Conservation (phyloP, 2,888 invertebrate genomes). For the Nasonia oneida region DNA sequence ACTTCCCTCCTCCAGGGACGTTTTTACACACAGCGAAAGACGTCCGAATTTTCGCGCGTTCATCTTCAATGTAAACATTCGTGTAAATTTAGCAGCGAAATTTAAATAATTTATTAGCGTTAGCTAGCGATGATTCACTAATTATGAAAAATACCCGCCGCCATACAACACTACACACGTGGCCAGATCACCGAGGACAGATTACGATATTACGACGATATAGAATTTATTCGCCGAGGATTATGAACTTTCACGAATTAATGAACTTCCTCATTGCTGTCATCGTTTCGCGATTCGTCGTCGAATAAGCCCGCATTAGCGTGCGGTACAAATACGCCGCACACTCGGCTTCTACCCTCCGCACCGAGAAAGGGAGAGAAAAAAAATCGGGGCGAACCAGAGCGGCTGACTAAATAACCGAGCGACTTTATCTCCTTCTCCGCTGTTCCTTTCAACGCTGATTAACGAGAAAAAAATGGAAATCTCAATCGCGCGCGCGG, state of each 20-base stretch:
- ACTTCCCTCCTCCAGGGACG: background rate
- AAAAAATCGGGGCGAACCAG: background rate
- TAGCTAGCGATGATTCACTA: background rate
- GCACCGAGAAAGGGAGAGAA: background rate
- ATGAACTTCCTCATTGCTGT: constrained; percentile 28
- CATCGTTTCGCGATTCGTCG: constrained; percentile 16
- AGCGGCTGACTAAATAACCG: background rate
- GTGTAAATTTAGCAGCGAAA: background rate
- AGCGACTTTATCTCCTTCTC: background rate
- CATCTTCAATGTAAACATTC: background rate
- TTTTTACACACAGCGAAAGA: background rate
- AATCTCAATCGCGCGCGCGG: constrained; percentile 41
- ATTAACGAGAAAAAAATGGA: constrained; percentile 60
- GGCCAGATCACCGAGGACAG: no score
- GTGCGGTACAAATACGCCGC: background rate
- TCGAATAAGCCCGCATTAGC: background rate
- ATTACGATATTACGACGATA: background rate
- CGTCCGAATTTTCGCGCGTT: background rate
- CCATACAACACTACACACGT: no score
- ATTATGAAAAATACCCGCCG: background rate
- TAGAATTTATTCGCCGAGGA: background rate
- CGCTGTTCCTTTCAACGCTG: constrained; percentile 32
- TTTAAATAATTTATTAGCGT: background rate
- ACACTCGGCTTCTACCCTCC: background rate
- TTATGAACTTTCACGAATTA: background rate